phyloP scores from a whole-genome alignment of 2,888 invertebrate species.

The Geophilus truncorum region DNA sequence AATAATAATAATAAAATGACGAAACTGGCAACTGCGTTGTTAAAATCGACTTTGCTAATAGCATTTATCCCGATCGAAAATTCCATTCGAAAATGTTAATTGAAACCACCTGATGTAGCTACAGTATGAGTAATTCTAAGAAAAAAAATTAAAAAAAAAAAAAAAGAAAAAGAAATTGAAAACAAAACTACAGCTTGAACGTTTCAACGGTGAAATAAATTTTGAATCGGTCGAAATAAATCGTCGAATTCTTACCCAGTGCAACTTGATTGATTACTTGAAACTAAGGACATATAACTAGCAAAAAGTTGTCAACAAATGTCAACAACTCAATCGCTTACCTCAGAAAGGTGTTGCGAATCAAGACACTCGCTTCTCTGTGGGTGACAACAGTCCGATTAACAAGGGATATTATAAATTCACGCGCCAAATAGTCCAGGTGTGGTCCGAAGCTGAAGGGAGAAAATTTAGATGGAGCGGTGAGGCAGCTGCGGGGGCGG shows the following conservation, averaged over 20 bases:
- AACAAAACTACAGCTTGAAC: not conserved
- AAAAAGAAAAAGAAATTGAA: not conserved
- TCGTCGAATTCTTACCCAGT: not conserved
- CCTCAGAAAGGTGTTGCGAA: not conserved
- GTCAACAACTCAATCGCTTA: not conserved
- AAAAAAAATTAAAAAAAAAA: not conserved
- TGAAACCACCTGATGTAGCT: not conserved
- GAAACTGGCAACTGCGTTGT: too few relatives aligned
- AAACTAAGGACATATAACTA: not conserved
- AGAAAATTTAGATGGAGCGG: not conserved
- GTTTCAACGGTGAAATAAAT: not conserved
- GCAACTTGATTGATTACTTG: not conserved
- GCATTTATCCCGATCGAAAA: too few relatives aligned
- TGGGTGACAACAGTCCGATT: not conserved
- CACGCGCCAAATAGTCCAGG: not conserved
- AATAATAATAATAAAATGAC: not conserved
- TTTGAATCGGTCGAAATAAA: not conserved
- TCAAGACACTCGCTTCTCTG: not conserved
- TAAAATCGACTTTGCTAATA: too few relatives aligned
- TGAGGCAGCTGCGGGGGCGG: slow-evolving; percentile 9
- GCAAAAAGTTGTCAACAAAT: not conserved
- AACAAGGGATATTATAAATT: not conserved
- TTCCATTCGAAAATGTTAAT: too few relatives aligned
- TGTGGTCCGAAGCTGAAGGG: not conserved
- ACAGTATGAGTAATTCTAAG: not conserved